Percentiles rank a stretch among this genome's conserved stretches.
Conservation (phyloP, 2,797 vertebrate species). For the Typhlichthys eigenmanni region DNA sequence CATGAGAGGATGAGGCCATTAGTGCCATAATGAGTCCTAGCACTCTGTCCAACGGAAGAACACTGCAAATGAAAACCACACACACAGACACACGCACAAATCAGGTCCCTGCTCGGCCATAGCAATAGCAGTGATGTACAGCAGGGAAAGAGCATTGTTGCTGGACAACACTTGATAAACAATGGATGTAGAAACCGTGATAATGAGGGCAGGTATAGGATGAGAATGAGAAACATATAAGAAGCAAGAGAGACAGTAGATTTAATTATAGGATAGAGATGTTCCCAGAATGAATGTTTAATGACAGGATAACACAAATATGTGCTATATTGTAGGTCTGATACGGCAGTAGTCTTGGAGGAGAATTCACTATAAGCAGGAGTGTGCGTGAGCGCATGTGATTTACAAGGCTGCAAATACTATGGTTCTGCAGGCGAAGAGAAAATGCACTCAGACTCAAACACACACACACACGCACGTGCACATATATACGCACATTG, state of each 20-base stretch:
- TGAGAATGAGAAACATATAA: neutral
- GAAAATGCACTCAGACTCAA: neutral
- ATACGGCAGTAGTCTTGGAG: neutral
- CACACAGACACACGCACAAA: slow-evolving; percentile 1
- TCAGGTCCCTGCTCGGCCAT: slow-evolving; percentile 1
- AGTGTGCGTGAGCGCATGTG: neutral
- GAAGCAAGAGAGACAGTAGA: neutral
- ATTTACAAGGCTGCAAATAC: no score
- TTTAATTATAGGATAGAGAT: neutral
- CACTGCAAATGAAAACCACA: neutral
- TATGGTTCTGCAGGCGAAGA: no score
- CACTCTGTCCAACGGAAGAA: neutral
- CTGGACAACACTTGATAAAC: slow-evolving; percentile 17
- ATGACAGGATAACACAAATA: no score
- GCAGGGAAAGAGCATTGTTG: slow-evolving; percentile 1
- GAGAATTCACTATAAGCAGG: slow-evolving; percentile 12
- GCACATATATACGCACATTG: neutral
- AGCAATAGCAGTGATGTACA: slow-evolving; percentile 9
- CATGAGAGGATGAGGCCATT: no score
- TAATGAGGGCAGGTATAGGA: neutral
- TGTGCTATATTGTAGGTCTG: no score
- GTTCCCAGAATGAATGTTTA: no score
- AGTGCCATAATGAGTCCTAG: no score
- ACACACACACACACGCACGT: slow-evolving; percentile 10
- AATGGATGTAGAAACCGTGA: slow-evolving; percentile 1